Evolutionary conservation across 2,113 vertebrate species (phyloP), one percentile per base, ranked within the genome.

Genomic region (Mobula birostris): DNA sequence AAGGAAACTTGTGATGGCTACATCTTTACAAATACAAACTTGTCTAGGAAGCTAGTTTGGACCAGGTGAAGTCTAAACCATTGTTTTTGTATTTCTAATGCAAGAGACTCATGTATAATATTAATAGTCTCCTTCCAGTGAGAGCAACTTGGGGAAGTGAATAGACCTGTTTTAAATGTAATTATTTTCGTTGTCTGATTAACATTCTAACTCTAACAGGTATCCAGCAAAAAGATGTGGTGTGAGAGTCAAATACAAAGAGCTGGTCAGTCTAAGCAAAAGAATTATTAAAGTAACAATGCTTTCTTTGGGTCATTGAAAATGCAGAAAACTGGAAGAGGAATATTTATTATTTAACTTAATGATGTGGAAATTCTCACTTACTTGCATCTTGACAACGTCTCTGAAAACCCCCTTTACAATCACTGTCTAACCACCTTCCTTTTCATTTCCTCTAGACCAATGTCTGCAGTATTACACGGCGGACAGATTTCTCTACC

Each of bases 391-490:
- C 61, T 36, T 19, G 29, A 66, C n/a, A 29, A 12, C 6, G 29
- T 88, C 56, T 58, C 0, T 0, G 58, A 88, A 14, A 88, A 7
- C 14, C 14, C 61, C 66, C 48, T 90, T 90, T 5, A 21, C 68
- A 72, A 68, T 56, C 11, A 40, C 5, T 19, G 6, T 8, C n/a
- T 63, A 94, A 85, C 82, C 9, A 11, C 3, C 72, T 82, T 0
- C 66, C 11, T 0, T 7, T 94, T 68, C 0, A 48, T 48, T 48
- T 48, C 48, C 79, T 95, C 94, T 95, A 99, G 99, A 98, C 97
- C 0, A 97, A 95, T 24, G 98, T 97, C 82, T 36, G 40, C 95
- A 98, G 96, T 0, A 94, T 99, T 83, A 96, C 87, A 11, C 97
- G 96, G 94, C 40, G 48, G 61, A 95, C 95, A 0, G 97, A 98